Base-by-base conservation (phyloP, 1,140 invertebrate genomes). In the Danaus plexippus region DNA sequence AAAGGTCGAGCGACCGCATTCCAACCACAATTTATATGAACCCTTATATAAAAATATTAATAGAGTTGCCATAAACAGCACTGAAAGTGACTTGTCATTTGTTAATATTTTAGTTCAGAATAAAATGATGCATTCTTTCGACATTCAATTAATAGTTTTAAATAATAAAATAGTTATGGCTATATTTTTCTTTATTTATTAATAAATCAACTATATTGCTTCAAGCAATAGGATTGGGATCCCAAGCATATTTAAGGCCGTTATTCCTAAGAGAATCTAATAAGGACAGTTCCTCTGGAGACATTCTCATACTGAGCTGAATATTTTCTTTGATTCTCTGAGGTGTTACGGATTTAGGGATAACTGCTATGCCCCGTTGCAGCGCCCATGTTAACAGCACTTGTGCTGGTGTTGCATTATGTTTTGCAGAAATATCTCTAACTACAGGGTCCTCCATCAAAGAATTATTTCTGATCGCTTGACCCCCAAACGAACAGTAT, bases 401-500 rank as follows among this genome's bases (percentile, higher is more conserved):
- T 81, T 94, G 93, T 8, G 92, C 91, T 48, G 90, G 83, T 10
- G 89, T 88, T 63, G 90, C 90, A 1, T 88, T 73, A 22, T 92
- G 72, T 67, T 90, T 88, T 9, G 77, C 66, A 5, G 92, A 90
- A 45, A 94, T 87, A 54, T 84, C 64, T 43, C 67, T 71, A 3
- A 95, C 88, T 6, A 77, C 70, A 11, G 87, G 73, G 69, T 95
- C 90, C 11, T 88, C 75, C 6, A 95, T 66, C n/a, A 95, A 76
- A 13, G 81, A 67, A 9, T 66, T 77, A 52, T 87, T 88, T 41
- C 80, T 80, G 43, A 80, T 76, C 2, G 90, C 91, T 49, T 66
- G 57, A 2, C 93, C 92, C 13, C 94, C 95, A 45, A 96, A 84
- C 1, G 94, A 94, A 12, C 91, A 92, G 77, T 96, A 96, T 8